Percentiles rank a stretch among this genome's conserved stretches.
Conservation (phyloP, 2,888 invertebrate genomes). For the Cantharis rufa region DNA sequence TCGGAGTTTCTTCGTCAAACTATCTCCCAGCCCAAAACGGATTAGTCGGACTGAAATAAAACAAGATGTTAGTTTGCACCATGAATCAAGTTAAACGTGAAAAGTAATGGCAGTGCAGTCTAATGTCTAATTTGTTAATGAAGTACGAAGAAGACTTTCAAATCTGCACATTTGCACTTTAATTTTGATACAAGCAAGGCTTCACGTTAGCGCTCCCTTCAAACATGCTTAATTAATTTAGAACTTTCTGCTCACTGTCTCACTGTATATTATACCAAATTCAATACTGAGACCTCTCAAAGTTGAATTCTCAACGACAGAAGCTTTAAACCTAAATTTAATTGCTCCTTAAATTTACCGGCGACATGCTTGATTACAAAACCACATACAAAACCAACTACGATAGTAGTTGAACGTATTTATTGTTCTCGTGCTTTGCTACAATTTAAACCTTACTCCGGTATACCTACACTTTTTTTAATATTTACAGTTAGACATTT, state of each 20-base stretch:
- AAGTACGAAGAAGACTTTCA: constrained; percentile 10
- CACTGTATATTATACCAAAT: constrained; percentile 19
- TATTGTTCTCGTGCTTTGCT: not conserved
- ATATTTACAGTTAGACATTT: not conserved
- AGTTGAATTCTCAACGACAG: constrained; percentile 25
- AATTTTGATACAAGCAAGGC: constrained; percentile 16
- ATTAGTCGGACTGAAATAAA: not conserved
- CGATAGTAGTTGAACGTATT: not conserved
- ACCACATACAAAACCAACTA: constrained; percentile 1
- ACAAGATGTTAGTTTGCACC: not conserved
- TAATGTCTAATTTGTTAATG: constrained; percentile 4
- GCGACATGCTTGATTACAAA: constrained; percentile 24
- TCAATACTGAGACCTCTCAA: constrained; percentile 22
- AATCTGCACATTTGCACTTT: constrained; percentile 10
- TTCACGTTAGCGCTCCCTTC: constrained; percentile 6
- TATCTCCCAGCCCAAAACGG: not conserved
- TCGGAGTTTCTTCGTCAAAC: not conserved
- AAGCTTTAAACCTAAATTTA: constrained; percentile 27
- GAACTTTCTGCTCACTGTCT: constrained; percentile 15
- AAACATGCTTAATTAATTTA: constrained; percentile 27
- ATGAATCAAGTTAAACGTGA: not conserved
- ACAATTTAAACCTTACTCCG: not conserved
- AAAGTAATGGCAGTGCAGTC: constrained; percentile 2
- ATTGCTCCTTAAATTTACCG: constrained; percentile 28
- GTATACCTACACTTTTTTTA: not conserved